Base-by-base conservation (phyloP, 1,140 invertebrate genomes). In the Pogonomyrmex californicus region DNA sequence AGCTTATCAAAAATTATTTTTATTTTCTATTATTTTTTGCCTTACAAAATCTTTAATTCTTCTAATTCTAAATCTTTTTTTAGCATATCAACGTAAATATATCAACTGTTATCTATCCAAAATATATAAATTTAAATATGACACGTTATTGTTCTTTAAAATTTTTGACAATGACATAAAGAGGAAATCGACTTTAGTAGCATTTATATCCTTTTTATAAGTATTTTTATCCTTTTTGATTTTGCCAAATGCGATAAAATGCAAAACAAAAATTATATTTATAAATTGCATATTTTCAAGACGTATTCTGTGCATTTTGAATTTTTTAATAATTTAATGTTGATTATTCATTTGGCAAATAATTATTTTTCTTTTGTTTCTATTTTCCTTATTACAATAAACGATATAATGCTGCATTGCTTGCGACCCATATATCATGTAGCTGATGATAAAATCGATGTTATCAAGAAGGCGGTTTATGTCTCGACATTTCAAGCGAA, bases 401-500 rank as follows among this genome's bases (percentile, higher is more conserved):
- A 54, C 17, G 17, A 17, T 14, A n/a, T 38, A 41, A 76, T 58
- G 6, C 17, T 7, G 51, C 23, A 60, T 76, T 5, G 12, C 73
- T 60, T 47, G 56, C 12, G 44, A 51, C 66, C 5, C 36, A 51
- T 49, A 65, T 65, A 38, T 51, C 60, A 17, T 68, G 33, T n/a
- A 30, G 14, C 12, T 17, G 38, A 44, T 62, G 6, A 6, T 68
- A 54, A 47, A 83, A 54, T 75, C 56, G 54, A 73, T 60, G 6
- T 75, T 73, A 60, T 36, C 49, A 33, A 17, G 36, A 36, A 62
- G 54, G 60, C 36, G 33, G 58, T 65, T 78, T 44, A 68, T 30
- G 12, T 82, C 30, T 73, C 23, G 41, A 62, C 17, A 75, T 49
- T 83, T 83, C 30, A 60, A 73, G 54, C 68, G 41, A 73, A 51